phyloP scores from a whole-genome alignment of 1,140 invertebrate genomes.

The Vanessa atalanta region DNA sequence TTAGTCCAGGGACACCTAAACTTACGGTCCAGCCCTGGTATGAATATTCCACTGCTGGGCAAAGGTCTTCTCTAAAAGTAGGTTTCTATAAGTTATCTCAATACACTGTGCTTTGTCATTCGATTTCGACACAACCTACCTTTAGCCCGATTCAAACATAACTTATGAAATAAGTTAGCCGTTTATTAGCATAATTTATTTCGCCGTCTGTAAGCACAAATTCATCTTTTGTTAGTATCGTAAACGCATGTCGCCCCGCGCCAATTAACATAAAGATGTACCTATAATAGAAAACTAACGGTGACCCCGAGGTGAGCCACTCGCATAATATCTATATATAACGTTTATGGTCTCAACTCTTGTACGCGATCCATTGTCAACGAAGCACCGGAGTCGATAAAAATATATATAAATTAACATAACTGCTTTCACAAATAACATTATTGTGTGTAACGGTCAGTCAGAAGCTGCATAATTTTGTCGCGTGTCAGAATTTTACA shows the following conservation, averaged over 20 bases:
- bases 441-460: slow-evolving; percentile 51
- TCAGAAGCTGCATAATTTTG: slow-evolving; percentile 36
- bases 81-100: no score
- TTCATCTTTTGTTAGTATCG: slow-evolving; percentile 36
- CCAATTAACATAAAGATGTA: slow-evolving; percentile 44
- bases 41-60: no score
- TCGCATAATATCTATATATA: slow-evolving; percentile 42
- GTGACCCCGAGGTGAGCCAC: slow-evolving; percentile 45
- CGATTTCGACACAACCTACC: slow-evolving; percentile 7
- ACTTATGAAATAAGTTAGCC: slow-evolving; percentile 20
- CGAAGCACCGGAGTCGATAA: slow-evolving; percentile 45
- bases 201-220: slow-evolving; percentile 32
- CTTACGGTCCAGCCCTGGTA: no score
- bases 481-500: slow-evolving; percentile 33
- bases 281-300: slow-evolving; percentile 48
- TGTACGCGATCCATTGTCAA: slow-evolving; percentile 43
- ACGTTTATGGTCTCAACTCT: slow-evolving; percentile 40
- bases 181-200: slow-evolving; percentile 27
- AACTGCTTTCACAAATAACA: slow-evolving; percentile 55
- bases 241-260: slow-evolving; percentile 17
- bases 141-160: neutral
- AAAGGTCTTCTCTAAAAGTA: no score
- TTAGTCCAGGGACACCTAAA: no score
- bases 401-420: slow-evolving; percentile 59
- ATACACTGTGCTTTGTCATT: neutral